Evolutionary conservation across 2,113 vertebrate genomes (phyloP).

Genomic region (Chloebia gouldiae): DNA sequence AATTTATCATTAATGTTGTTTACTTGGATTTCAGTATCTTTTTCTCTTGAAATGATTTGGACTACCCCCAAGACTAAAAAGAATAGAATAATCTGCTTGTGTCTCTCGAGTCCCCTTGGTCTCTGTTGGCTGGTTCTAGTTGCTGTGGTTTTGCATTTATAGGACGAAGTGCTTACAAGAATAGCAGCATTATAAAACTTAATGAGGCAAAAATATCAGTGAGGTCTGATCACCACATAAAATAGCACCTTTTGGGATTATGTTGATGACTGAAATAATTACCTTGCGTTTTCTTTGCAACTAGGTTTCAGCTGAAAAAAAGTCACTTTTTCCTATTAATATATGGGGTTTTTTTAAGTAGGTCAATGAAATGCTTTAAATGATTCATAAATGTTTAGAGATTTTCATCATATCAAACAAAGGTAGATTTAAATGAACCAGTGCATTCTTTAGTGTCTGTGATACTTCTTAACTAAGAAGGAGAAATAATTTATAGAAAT

Average conservation of each 20-base stretch:
- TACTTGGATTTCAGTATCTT: background rate
- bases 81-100: background rate
- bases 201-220: conserved; percentile 40
- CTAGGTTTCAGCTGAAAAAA: background rate
- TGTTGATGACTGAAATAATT: conserved; percentile 34
- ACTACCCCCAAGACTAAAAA: background rate
- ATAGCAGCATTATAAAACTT: conserved; percentile 60
- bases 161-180: conserved; percentile 50
- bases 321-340: background rate
- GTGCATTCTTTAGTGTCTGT: background rate
- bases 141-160: conserved; percentile 61
- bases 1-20: background rate
- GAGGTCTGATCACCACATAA: conserved; percentile 29
- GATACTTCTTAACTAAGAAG: background rate
- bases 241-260: conserved; percentile 60
- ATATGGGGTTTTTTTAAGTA: background rate
- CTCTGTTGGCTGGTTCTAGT: conserved; percentile 42
- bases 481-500: background rate
- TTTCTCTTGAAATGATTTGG: background rate
- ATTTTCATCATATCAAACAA: background rate
- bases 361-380: conserved; percentile 6
- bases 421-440: background rate
- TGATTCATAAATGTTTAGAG: conserved; percentile 7
- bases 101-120: conserved; percentile 9
- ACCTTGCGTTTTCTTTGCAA: conserved; percentile 2